Percentiles rank a stretch among this genome's conserved stretches.
These are phyloP conservation scores for Artemia sinica DNA, from an alignment of 2,888 invertebrate genomes.

Conservation along the genomic window DNA sequence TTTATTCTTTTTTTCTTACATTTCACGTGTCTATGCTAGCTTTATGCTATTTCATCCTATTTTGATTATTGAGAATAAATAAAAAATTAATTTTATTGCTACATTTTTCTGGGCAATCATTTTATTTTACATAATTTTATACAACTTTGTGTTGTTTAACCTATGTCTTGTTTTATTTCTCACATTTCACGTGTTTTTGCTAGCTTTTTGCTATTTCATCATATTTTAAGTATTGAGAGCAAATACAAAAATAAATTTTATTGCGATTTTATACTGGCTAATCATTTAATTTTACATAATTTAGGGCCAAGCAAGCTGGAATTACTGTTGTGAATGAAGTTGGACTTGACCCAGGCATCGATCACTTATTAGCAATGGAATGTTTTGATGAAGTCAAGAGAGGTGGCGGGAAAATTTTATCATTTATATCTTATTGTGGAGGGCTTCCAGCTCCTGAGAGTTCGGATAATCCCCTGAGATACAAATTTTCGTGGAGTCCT, in stretches of 20 bases:
- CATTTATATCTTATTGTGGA: slow-evolving; percentile 92
- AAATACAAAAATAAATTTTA: not conserved
- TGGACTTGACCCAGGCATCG: slow-evolving; percentile 95
- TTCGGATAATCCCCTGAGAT: slow-evolving; percentile 62
- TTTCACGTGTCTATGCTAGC: too few species aligned
- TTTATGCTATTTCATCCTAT: too few species aligned
- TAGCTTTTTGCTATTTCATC: slow-evolving; percentile 14
- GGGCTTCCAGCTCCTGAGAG: slow-evolving; percentile 91
- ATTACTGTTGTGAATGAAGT: slow-evolving; percentile 89
- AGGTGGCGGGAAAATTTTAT: slow-evolving; percentile 60
- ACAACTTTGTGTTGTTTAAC: too few species aligned
- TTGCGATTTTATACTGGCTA: not conserved
- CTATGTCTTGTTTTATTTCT: too few species aligned
- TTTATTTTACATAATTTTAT: too few species aligned
- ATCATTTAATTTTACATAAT: slow-evolving; percentile 23
- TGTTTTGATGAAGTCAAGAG: slow-evolving; percentile 82
- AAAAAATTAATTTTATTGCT: too few species aligned
- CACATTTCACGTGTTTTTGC: slow-evolving; percentile 16
- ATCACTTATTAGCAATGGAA: slow-evolving; percentile 88
- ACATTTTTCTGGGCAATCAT: too few species aligned
- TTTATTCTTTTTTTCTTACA: slow-evolving; percentile 24
- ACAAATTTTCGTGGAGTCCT: slow-evolving; percentile 64
- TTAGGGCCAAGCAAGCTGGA: slow-evolving; percentile 66
- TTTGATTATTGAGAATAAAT: too few species aligned
- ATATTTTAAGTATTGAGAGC: not conserved